A percentile compares a stretch with the other conserved stretches of the same genome.
These are phyloP conservation scores for Plusia festucae DNA, from an alignment of 2,888 invertebrate species.

Conservation along the genomic window DNA sequence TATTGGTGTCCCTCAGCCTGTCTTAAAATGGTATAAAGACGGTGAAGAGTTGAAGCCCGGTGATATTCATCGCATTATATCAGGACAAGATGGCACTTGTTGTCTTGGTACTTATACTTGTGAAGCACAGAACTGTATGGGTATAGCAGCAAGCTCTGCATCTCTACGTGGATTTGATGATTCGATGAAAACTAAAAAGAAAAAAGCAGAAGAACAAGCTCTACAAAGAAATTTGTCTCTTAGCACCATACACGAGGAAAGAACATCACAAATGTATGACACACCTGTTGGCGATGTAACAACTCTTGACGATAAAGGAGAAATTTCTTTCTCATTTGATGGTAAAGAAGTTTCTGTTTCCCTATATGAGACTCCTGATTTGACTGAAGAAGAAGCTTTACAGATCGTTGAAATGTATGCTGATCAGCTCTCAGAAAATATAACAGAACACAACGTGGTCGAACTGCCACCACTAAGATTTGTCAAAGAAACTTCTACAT, in stretches of 20 bases:
- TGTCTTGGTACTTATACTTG: constrained; percentile 97
- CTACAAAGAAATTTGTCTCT: constrained; percentile 94
- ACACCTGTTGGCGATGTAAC: constrained; percentile 94
- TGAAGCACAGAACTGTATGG: constrained; percentile 97
- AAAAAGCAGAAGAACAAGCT: constrained; percentile 84
- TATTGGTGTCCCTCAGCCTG: constrained; percentile 96
- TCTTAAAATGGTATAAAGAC: constrained; percentile 98
- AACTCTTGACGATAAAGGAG: constrained; percentile 94
- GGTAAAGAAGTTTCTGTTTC: constrained; percentile 97
- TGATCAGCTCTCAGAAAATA: constrained; percentile 96
- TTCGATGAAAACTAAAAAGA: constrained; percentile 88
- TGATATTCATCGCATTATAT: constrained; percentile 96
- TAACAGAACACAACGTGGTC: constrained; percentile 95
- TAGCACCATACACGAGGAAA: constrained; percentile 97
- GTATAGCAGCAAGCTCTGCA: constrained; percentile 95
- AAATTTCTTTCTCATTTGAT: constrained; percentile 97
- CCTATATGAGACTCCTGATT: constrained; percentile 96
- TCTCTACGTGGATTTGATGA: constrained; percentile 96
- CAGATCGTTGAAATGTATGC: constrained; percentile 98
- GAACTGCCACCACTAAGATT: constrained; percentile 96
- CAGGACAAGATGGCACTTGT: constrained; percentile 96
- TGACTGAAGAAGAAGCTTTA: constrained; percentile 97
- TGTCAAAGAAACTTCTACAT: constrained; percentile 96
- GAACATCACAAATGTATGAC: constrained; percentile 96
- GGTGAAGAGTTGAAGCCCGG: constrained; percentile 96